These are phyloP conservation scores for Macrocentrus cingulum DNA, from an alignment of 1,140 invertebrate species.

Conservation along the genomic window DNA sequence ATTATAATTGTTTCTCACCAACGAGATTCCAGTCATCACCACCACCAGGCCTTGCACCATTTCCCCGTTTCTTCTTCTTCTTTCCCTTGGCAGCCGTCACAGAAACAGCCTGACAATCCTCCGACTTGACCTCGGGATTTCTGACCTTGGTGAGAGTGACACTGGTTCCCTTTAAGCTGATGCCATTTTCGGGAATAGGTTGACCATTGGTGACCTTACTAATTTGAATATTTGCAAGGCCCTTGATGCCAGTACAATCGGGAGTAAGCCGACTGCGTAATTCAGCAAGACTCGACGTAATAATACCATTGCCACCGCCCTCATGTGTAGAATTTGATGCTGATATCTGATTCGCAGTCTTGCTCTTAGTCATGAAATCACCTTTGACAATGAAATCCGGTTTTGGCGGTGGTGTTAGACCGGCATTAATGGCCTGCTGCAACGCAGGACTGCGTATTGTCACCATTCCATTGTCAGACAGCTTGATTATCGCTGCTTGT, in stretches of 20 bases:
- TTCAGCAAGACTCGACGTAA: constrained; percentile 46
- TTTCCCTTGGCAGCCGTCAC: constrained; percentile 48
- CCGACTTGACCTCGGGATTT: constrained; percentile 26
- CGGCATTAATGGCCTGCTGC: constrained; percentile 57
- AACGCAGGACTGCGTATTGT: constrained; percentile 74
- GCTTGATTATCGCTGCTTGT: constrained; percentile 69
- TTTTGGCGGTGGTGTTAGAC: constrained; percentile 49
- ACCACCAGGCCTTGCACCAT: constrained; percentile 45
- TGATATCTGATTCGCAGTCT: constrained; percentile 24
- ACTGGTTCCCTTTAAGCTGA: constrained; percentile 54
- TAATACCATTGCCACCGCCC: constrained; percentile 39
- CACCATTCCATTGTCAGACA: constrained; percentile 74
- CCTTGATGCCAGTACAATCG: constrained; percentile 45
- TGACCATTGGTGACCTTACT: constrained; percentile 56
- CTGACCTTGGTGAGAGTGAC: constrained; percentile 54
- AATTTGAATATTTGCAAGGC: constrained; percentile 54
- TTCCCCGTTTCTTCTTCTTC: constrained; percentile 60
- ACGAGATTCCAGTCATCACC: constrained; percentile 62
- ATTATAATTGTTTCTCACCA: constrained; percentile 58
- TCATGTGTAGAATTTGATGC: constrained; percentile 12
- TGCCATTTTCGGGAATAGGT: constrained; percentile 53
- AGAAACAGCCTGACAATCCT: too few species aligned
- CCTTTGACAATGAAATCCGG: constrained; percentile 55
- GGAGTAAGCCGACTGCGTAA: constrained; percentile 41
- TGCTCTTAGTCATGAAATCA: constrained; percentile 30